Base-by-base conservation (phyloP, 2,797 vertebrate genomes). In the Odontamblyopus lacepedii region DNA sequence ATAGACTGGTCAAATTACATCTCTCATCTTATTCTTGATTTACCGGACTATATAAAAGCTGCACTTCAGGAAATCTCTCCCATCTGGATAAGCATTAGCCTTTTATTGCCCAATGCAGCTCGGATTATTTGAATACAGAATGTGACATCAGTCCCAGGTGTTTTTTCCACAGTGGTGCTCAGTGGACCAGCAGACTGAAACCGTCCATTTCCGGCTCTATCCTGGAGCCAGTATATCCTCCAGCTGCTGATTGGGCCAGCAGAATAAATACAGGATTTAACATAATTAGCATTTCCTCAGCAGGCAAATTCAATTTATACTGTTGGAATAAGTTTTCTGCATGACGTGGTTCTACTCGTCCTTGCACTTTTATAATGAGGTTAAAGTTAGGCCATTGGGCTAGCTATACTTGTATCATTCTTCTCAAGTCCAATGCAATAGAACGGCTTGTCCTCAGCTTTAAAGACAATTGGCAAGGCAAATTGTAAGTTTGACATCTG, bases 361-460 rank as follows among this genome's bases (percentile, higher is more conserved):
- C 76, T 69, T 13, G 41, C 60, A 57, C 71, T 79, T 81, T 83
- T 83, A 48, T 83, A 85, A 91, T 80, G 84, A 79, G 65, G 63
- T 76, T 71, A 56, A 75, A 78, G 85, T 88, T 72, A 77, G 55
- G 60, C 75, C 74, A 71, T 13, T 72, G 66, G 73, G 57, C 74
- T 65, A 8, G 41, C 44, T 50, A 61, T 57, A 59, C 38, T 13
- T 29, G 35, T n/a, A n/a, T 69, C 41, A 5, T 16, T 66, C 59
- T 70, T 63, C 23, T 18, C n/a, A 63, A 19, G 62, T 38, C 75
- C 78, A 60, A 30, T 48, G n/a, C n/a, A 32, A 18, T 71, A 57
- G 74, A 55, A 67, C 65, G 72, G 57, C 85, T 85, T 83, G 67
- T 48, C 72, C 60, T 76, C 59, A 68, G 65, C 41, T 65, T 78